A percentile compares a stretch with the other conserved stretches of the same genome.
These are phyloP conservation scores for Papilio glaucus DNA, from an alignment of 1,140 invertebrate species.

Conservation along the genomic window DNA sequence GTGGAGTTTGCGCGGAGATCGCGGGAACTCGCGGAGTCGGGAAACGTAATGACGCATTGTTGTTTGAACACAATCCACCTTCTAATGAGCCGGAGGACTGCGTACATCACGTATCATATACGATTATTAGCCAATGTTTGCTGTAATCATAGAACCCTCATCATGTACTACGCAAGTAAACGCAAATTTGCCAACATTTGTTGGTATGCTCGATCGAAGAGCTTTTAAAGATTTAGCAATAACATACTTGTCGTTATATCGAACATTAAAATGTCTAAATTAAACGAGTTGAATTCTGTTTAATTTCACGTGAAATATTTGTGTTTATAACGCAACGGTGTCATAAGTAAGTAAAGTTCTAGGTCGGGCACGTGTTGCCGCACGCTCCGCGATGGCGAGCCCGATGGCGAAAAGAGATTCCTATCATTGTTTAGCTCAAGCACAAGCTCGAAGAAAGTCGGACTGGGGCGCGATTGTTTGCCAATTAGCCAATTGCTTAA, in stretches of 20 bases:
- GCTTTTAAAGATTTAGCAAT: constrained; percentile 30
- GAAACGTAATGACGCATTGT: constrained; percentile 71
- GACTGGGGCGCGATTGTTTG: constrained; percentile 51
- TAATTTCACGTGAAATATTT: constrained; percentile 2
- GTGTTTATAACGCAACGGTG: constrained; percentile 16
- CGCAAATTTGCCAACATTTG: constrained; percentile 18
- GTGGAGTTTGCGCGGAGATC: constrained; percentile 55
- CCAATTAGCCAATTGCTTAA: constrained; percentile 63
- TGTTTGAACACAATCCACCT: constrained; percentile 62
- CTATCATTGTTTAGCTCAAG: constrained; percentile 15
- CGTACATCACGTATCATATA: constrained; percentile 28
- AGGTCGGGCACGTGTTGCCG: constrained; percentile 25
- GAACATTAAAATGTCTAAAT: not conserved
- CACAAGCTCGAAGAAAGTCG: constrained; percentile 27
- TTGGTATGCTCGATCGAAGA: constrained; percentile 2
- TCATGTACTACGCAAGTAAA: constrained; percentile 10
- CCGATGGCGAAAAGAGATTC: constrained; percentile 19
- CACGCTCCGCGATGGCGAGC: not conserved
- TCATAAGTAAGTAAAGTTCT: constrained; percentile 25
- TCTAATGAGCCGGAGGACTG: constrained; percentile 49
- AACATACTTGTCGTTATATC: constrained; percentile 17
- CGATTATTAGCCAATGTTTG: constrained; percentile 30
- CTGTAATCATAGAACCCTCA: constrained; percentile 31
- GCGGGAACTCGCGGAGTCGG: constrained; percentile 57
- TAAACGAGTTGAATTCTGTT: not conserved